Evolutionary conservation across 2,888 invertebrate species (phyloP).

Genomic region (Melanotus villosus): DNA sequence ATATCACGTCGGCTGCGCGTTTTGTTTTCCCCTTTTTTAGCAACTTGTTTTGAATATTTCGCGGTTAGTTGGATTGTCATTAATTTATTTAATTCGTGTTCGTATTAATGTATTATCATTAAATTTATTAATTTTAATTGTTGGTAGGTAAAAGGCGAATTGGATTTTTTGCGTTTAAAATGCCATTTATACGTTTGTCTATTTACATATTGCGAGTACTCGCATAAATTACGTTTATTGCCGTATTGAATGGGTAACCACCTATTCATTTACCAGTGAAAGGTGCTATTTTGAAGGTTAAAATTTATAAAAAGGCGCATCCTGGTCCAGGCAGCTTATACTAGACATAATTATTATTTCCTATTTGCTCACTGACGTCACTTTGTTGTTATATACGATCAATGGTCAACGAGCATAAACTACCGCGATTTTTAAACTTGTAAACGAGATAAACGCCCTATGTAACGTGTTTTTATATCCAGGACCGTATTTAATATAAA

Average conservation of each 20-base stretch:
- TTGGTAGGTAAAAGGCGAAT: neutral
- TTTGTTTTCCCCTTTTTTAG: neutral
- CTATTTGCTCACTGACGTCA: slow-evolving; percentile 39
- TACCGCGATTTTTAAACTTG: slow-evolving; percentile 13
- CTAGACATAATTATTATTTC: slow-evolving; percentile 35
- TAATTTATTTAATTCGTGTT: neutral
- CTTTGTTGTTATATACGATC: slow-evolving; percentile 38
- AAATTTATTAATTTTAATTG: neutral
- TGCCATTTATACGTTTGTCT: slow-evolving; percentile 6
- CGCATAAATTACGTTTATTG: slow-evolving; percentile 11
- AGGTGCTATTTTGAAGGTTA: slow-evolving; percentile 60
- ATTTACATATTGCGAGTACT: slow-evolving; percentile 9
- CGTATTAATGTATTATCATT: neutral
- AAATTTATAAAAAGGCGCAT: slow-evolving; percentile 61
- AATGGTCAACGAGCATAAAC: slow-evolving; percentile 8
- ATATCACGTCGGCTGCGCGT: neutral
- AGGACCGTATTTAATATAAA: slow-evolving; percentile 15
- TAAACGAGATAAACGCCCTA: neutral
- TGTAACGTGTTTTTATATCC: neutral
- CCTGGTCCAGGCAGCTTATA: slow-evolving; percentile 55
- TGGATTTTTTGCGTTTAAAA: slow-evolving; percentile 6
- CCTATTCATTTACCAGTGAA: slow-evolving; percentile 52
- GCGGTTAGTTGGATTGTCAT: neutral
- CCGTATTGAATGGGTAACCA: slow-evolving; percentile 16
- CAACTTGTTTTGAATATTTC: neutral